A percentile compares a stretch with the other conserved stretches of the same genome.
Evolutionary conservation across 2,888 invertebrate species (phyloP).

Genomic region (Ectobius pallidus): DNA sequence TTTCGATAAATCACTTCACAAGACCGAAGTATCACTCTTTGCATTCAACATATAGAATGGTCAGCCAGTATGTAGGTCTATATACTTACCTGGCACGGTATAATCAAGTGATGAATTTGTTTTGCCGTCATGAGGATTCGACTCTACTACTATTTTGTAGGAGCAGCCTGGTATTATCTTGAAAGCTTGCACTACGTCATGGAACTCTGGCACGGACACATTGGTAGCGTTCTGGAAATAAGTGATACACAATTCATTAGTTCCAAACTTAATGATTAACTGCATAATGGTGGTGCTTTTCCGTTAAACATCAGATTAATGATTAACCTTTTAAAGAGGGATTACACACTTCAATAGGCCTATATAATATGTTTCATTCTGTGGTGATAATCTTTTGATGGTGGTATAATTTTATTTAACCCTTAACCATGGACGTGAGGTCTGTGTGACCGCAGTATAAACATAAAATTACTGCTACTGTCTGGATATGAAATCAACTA

Average conservation of each 20-base stretch:
- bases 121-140: slow-evolving; percentile 37
- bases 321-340: neutral
- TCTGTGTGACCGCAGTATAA: too few relatives aligned
- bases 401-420: neutral
- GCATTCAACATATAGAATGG: too few relatives aligned
- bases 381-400: neutral
- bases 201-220: neutral
- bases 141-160: slow-evolving; percentile 32
- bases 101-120: slow-evolving; percentile 21
- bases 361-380: too few relatives aligned
- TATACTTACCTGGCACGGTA: slow-evolving; percentile 35
- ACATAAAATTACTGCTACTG: too few relatives aligned
- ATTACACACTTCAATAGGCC: neutral
- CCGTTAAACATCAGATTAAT: neutral
- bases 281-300: neutral
- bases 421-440: too few relatives aligned
- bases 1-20: too few relatives aligned
- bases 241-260: neutral
- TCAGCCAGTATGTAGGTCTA: too few relatives aligned
- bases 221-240: neutral
- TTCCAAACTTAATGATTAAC: too few relatives aligned
- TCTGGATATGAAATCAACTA: too few relatives aligned
- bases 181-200: neutral
- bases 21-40: too few relatives aligned
- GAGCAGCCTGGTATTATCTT: slow-evolving; percentile 29